Base-by-base conservation (phyloP, 2,888 invertebrate genomes). In the Nemoura dubitans region DNA sequence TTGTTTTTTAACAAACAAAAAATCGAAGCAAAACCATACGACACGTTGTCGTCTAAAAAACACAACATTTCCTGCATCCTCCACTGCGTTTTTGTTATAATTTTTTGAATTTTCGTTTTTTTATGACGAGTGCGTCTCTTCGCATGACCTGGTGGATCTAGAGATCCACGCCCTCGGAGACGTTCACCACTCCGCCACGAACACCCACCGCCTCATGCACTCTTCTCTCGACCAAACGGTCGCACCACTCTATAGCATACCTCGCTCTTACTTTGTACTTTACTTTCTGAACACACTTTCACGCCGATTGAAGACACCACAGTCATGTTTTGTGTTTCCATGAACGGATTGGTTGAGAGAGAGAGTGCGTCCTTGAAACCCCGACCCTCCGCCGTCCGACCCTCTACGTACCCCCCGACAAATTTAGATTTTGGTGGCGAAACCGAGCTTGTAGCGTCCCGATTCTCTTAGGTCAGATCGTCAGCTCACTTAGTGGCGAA, bases 21-120 rank as follows among this genome's bases (percentile, higher is more conserved):
- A 59, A 59, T 7, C 3, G 2, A 16, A 16, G 59, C 59, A 59
- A 59, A 16, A 16, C 14, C 3, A 59, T 16, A 10, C 59, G 59
- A 16, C 59, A 14, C 59, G 59, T 59, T 59, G 59, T 14, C 59
- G 59, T 21, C 14, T n/a, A n/a, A n/a, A n/a, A n/a, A n/a, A 59
- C 2, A 28, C 28, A 28, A 1, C 78, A 78, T n/a, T 78, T 30
- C 81, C 81, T 81, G 81, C 81, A 81, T 81, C 81, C 28, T 81
- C 81, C 81, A 81, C 81, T 30, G 81, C 81, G 81, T 81, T 81
- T 16, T 81, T 59, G 59, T 21, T 59, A 59, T 21, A 59, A 59
- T 59, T 59, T 59, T 21, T 59, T 59, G 59, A 14, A 21, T 59
- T 59, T 59, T 59, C 59, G 36, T 59, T 10, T 59, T 59, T 21